A percentile compares a stretch with the other conserved stretches of the same genome.
Conservation (phyloP, 2,113 vertebrate genomes). For the Choloepus hoffmanni region DNA sequence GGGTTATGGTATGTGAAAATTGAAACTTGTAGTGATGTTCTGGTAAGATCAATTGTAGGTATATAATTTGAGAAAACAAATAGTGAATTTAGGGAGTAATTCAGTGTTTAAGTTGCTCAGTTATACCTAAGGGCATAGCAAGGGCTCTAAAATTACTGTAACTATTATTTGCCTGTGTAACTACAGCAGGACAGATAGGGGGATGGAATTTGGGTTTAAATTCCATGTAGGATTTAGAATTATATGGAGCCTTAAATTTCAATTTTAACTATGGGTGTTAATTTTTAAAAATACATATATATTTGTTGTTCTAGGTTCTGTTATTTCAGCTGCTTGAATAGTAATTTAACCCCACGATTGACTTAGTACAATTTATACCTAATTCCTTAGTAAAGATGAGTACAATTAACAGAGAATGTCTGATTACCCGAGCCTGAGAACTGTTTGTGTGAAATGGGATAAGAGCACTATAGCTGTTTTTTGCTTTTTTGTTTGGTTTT, state of each 20-base stretch:
- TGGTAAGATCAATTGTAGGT: background rate
- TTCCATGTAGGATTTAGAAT: constrained; percentile 57
- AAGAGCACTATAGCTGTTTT: background rate
- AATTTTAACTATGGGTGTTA: constrained; percentile 15
- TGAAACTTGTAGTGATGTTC: background rate
- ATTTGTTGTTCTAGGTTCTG: background rate
- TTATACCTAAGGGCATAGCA: constrained; percentile 63
- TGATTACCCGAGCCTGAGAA: background rate
- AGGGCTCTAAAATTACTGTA: constrained; percentile 61
- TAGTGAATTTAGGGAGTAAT: constrained; percentile 66
- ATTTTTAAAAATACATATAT: background rate
- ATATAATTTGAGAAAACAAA: constrained; percentile 67
- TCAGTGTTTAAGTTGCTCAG: constrained; percentile 66
- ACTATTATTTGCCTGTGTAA: constrained; percentile 63
- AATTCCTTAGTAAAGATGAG: background rate
- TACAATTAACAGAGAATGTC: constrained; percentile 8
- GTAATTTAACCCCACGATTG: constrained; percentile 22
- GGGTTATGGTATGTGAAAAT: background rate
- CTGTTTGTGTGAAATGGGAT: background rate
- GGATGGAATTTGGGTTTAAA: constrained; percentile 71
- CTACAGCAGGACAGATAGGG: constrained; percentile 59
- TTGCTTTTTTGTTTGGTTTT: background rate
- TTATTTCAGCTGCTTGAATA: constrained; percentile 46
- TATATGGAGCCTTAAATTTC: constrained; percentile 61
- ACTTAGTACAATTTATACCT: constrained; percentile 32